Evolutionary conservation across 1,140 invertebrate species (phyloP).

Genomic region (Maniola jurtina): DNA sequence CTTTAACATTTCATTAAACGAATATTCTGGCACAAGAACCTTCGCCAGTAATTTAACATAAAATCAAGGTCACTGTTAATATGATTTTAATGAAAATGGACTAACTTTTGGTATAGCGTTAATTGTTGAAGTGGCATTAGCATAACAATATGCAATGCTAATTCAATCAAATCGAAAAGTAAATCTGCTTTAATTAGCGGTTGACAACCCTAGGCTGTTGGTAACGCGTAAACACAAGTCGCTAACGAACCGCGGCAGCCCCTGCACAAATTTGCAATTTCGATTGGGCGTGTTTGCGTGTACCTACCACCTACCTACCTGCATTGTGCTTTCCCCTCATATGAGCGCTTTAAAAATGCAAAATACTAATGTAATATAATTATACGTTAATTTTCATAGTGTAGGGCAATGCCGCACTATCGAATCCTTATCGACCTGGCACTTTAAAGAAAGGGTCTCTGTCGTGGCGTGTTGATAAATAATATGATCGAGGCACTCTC

Average conservation of each 20-base stretch:
- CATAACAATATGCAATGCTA: slow-evolving; percentile 20
- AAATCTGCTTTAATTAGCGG: slow-evolving; percentile 64
- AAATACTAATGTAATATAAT: slow-evolving; percentile 12
- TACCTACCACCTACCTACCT: slow-evolving; percentile 40
- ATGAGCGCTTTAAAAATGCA: slow-evolving; percentile 36
- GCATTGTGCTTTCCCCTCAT: slow-evolving; percentile 33
- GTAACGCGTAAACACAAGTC: slow-evolving; percentile 71
- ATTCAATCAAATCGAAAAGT: slow-evolving; percentile 52
- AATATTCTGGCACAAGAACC: no score
- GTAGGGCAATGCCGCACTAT: neutral
- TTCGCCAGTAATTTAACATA: no score
- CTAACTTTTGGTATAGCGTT: neutral
- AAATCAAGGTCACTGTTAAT: no score
- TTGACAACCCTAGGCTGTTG: slow-evolving; percentile 64
- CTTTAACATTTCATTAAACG: no score
- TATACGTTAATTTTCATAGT: neutral
- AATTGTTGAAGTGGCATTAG: neutral
- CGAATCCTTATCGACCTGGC: no score
- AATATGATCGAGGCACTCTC: no score
- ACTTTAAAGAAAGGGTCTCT: no score
- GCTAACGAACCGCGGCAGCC: slow-evolving; percentile 72
- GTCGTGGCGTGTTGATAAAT: no score
- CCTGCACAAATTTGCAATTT: slow-evolving; percentile 78
- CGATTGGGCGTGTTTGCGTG: slow-evolving; percentile 68
- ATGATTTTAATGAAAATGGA: neutral